Percentiles rank a stretch among this genome's conserved stretches.
Conservation (phyloP, 2,888 invertebrate species). For the Oeneis ivallda region DNA sequence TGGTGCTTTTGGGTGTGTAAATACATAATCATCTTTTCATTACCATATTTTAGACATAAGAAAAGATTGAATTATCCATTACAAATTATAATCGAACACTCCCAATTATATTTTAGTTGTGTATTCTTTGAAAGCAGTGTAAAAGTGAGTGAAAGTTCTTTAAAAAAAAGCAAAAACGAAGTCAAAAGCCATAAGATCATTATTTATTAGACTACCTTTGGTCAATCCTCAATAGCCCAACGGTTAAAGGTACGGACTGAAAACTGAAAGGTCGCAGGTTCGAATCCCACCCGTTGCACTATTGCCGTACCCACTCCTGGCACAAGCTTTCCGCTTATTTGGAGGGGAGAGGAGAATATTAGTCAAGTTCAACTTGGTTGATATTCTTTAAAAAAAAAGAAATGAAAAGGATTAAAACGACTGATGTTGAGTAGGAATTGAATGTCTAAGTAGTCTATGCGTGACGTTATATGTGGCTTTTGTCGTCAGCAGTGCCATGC, state of each 20-base stretch:
- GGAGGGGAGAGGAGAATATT: too few relatives aligned
- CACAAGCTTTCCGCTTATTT: too few relatives aligned
- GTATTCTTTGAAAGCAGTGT: conserved; percentile 32
- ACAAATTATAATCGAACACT: conserved; percentile 33
- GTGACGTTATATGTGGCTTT: conserved; percentile 43
- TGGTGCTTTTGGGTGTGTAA: conserved; percentile 71
- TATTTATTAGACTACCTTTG: conserved; percentile 30
- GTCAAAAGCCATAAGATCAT: conserved; percentile 41
- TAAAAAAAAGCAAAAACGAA: conserved; percentile 39
- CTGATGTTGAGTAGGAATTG: conserved; percentile 55
- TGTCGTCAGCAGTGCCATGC: conserved; percentile 73
- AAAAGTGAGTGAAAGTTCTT: conserved; percentile 35
- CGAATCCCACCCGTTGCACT: too few relatives aligned
- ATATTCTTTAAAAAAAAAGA: too few relatives aligned
- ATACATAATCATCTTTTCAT: conserved; percentile 61
- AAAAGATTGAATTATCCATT: conserved; percentile 42
- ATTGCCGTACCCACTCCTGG: too few relatives aligned
- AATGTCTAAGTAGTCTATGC: conserved; percentile 42
- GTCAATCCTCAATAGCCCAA: too few relatives aligned
- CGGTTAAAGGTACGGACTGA: too few relatives aligned
- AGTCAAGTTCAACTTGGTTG: too few relatives aligned
- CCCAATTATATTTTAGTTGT: conserved; percentile 34
- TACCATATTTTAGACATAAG: conserved; percentile 60
- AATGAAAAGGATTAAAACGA: conserved; percentile 46
- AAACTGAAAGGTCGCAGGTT: too few relatives aligned